Evolutionary conservation across 2,113 vertebrate genomes (phyloP).

Genomic region (Embiotoca jacksoni): DNA sequence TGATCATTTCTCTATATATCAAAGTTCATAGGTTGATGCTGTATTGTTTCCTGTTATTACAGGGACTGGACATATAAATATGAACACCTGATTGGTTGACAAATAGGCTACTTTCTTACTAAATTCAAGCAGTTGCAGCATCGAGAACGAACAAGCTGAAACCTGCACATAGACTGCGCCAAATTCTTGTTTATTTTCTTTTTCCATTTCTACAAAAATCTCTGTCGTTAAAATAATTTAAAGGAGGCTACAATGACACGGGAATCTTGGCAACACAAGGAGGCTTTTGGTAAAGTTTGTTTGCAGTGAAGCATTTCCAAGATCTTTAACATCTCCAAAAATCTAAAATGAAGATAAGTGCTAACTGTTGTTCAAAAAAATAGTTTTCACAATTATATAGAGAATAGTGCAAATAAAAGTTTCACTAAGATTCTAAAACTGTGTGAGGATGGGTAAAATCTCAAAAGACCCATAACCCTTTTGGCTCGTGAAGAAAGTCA

Average conservation of each 20-base stretch:
- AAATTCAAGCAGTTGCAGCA: too few species aligned
- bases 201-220: too few species aligned
- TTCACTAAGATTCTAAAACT: neutral
- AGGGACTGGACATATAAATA: neutral
- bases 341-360: neutral
- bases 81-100: neutral
- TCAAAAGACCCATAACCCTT: too few species aligned
- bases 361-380: neutral
- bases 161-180: too few species aligned
- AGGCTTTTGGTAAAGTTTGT: neutral
- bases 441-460: too few species aligned
- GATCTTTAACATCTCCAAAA: neutral
- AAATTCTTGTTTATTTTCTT: too few species aligned
- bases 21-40: neutral
- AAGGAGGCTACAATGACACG: neutral
- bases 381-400: too few species aligned
- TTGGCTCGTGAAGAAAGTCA: too few species aligned
- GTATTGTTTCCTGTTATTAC: conserved; percentile 5
- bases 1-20: conserved; percentile 20
- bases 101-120: too few species aligned
- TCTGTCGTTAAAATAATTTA: neutral
- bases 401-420: neutral
- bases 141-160: too few species aligned
- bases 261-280: neutral
- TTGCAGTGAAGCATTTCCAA: neutral